Conservation (phyloP, 2,797 vertebrate genomes). For the Poeciliopsis paucimaculata region DNA sequence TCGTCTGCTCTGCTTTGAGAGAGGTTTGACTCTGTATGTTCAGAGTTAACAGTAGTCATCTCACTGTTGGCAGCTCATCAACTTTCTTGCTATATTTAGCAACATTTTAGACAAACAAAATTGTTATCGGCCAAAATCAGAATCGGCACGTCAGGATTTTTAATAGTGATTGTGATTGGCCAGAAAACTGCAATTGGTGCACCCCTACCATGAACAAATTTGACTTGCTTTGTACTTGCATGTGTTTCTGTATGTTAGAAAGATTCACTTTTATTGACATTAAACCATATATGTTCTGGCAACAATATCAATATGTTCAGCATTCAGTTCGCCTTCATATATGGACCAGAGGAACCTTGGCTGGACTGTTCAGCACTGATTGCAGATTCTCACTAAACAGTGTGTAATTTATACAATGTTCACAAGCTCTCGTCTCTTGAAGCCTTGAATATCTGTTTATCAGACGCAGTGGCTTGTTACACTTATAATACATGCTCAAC, state of each 20-base stretch:
- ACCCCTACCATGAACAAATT: background rate
- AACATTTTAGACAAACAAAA: too few species aligned
- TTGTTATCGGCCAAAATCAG: too few species aligned
- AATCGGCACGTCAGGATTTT: too few species aligned
- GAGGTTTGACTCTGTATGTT: too few species aligned
- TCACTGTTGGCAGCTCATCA: too few species aligned
- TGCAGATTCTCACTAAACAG: background rate
- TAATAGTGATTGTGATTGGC: too few species aligned
- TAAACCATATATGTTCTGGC: too few species aligned
- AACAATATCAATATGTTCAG: background rate
- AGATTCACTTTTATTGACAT: background rate
- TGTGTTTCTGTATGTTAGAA: background rate
- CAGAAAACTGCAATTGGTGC: too few species aligned
- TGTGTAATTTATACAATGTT: background rate
- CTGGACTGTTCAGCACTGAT: background rate
- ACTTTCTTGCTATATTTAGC: too few species aligned
- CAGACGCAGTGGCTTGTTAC: background rate
- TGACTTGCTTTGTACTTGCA: background rate
- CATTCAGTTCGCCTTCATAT: background rate
- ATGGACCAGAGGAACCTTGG: background rate
- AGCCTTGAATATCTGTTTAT: background rate
- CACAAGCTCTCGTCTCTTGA: background rate
- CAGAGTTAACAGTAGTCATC: too few species aligned
- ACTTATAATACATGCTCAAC: background rate
- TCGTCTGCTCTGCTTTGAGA: too few species aligned